Evolutionary conservation across 2,797 vertebrate genomes (phyloP), one percentile per base, ranked within the genome.

Genomic region (Otolemur crassicaudatus): DNA sequence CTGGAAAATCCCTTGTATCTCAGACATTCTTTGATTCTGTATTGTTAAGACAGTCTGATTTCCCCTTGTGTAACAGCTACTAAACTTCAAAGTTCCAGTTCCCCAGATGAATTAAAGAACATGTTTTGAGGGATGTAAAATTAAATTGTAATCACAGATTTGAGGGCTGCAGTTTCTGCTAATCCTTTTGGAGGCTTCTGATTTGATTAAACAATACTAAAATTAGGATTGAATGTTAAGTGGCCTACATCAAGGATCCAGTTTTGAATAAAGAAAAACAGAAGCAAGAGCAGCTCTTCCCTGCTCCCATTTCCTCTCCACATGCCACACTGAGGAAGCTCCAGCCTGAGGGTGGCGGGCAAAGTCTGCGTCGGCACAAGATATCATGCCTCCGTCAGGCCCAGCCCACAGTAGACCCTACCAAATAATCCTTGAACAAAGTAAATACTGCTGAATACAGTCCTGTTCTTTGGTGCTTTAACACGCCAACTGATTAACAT

Each of bases 131-230:
- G 2, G 5, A 60, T 94, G 4, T 77, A 84, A 92, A 96, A 92
- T 93, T 91, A 87, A 94, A 92, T 80, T 82, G 56, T 93, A 91
- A 97, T 92, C 90, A 90, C 61, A 95, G 31, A 91, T 43, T 90
- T 56, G 87, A 82, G 31, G 17, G 73, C 89, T 91, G 77, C 60
- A 63, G 25, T 86, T 91, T 94, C 76, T 70, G 25, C 63, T 93
- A 87, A 91, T 95, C 46, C 23, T 95, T 87, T 91, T 83, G 23
- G 80, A 80, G 53, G 20, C 31, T 92, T 93, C 72, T 90, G 72
- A 63, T 91, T 93, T 96, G 56, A 96, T 97, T 94, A 87, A 84
- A 83, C 87, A 91, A 87, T 82, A 73, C 58, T 61, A 90, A 96
- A 93, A 95, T 95, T 79, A 75, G 43, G 27, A 76, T 29, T 69